Percentiles rank a stretch among this genome's conserved stretches.
phyloP scores from a whole-genome alignment of 2,113 vertebrate genomes.

The Mellivora capensis region DNA sequence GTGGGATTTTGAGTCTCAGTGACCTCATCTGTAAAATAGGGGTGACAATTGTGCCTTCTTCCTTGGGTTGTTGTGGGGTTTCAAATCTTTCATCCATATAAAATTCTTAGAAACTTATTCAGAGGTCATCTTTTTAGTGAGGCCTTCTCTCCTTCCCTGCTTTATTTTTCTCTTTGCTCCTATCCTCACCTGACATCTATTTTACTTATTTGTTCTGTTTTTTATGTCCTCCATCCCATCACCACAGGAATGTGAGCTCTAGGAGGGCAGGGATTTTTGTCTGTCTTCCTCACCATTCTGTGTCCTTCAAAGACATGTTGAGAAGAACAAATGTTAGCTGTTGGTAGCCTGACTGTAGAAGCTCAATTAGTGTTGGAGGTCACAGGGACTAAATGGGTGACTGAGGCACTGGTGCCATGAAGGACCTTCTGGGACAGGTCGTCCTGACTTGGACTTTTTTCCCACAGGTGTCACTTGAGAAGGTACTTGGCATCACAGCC shows the following conservation, averaged over 20 bases:
- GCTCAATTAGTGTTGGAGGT: not conserved
- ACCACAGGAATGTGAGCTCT: not conserved
- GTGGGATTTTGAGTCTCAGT: not conserved
- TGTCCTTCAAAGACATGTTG: not conserved
- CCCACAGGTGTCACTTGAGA: slow-evolving; percentile 87
- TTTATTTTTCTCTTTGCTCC: not conserved
- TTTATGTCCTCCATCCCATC: not conserved
- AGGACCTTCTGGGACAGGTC: not conserved
- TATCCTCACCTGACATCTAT: not conserved
- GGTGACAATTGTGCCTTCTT: not conserved
- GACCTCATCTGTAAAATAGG: not conserved
- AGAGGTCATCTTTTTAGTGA: not conserved
- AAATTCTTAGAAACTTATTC: not conserved
- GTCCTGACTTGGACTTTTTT: slow-evolving; percentile 39
- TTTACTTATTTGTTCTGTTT: not conserved
- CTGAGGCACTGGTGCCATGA: not conserved
- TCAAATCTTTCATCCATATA: not conserved
- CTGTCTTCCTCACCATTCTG: not conserved
- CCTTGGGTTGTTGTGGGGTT: not conserved
- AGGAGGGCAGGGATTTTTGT: not conserved
- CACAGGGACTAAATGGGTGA: not conserved
- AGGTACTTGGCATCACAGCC: slow-evolving; percentile 89
- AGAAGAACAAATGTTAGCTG: not conserved
- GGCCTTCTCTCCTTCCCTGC: not conserved
- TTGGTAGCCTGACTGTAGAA: not conserved